Evolutionary conservation across 2,888 invertebrate genomes (phyloP), one percentile per base, ranked within the genome.

Genomic region (Scelioninae gen. 2): DNA sequence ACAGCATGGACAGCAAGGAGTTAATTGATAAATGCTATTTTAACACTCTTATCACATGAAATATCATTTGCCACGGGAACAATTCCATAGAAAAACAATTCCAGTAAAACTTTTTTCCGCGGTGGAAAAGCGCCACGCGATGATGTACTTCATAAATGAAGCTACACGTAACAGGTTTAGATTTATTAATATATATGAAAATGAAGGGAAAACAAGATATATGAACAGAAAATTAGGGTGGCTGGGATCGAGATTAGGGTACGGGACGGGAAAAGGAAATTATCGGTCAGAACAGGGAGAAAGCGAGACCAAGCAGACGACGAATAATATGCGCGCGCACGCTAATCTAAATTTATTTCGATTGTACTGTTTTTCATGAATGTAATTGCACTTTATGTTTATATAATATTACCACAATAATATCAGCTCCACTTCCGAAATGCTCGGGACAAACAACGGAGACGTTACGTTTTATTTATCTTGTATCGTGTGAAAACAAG

Each of bases 101-200:
- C n/a, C n/a, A n/a, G n/a, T n/a, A n/a, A n/a, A n/a, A n/a, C n/a
- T n/a, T n/a, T n/a, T n/a, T n/a, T n/a, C n/a, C n/a, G n/a, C n/a
- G n/a, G n/a, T n/a, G n/a, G 39, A 57, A 31, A 41, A 18, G 9
- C 18, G 19, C n/a, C 15, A 18, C 11, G 13, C 9, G 39, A 57
- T 43, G 16, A 11, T 41, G 25, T 41, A 28, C 55, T n/a, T n/a
- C n/a, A 41, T 55, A 55, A 39, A 55, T 52, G 37, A 7, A 45
- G 1, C 19, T 2, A 18, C 18, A 33, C 18, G 10, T 9, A 48
- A 13, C 52, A 22, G 35, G 1, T 37, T 48, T 15, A 15, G 46
- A 60, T 60, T 60, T 60, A 60, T 37, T 37, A 60, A 60, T 48
- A 37, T 48, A 37, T 37, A 48, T 52, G 52, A 60, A 60, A 41